These are phyloP conservation scores for Nannospalax galili DNA, from an alignment of 2,113 vertebrate genomes.

Conservation along the genomic window DNA sequence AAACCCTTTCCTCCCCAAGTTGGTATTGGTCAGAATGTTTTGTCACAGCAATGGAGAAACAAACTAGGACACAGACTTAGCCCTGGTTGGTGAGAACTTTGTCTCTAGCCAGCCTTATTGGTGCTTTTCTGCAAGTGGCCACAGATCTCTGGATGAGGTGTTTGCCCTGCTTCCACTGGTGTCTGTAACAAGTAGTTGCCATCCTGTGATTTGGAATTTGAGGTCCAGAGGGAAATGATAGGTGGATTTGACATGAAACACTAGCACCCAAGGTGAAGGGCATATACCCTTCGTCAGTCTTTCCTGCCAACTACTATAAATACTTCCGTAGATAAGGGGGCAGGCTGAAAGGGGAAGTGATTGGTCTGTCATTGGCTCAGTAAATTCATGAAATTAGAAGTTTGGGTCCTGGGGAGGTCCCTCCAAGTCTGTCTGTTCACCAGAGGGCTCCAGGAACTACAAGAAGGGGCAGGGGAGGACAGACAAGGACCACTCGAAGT, in stretches of 20 bases:
- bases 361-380: neutral
- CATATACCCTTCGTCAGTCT: no score
- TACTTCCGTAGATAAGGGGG: neutral
- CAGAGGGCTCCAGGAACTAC: neutral
- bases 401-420: neutral
- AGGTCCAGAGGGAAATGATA: neutral
- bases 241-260: neutral
- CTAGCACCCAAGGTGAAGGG: neutral
- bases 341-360: no score
- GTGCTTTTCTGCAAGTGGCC: neutral
- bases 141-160: neutral
- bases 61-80: no score
- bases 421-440: neutral
- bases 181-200: neutral
- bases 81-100: neutral
- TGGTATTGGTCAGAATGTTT: no score
- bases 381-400: neutral
- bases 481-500: neutral
- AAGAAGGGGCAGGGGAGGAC: no score
- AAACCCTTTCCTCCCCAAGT: no score
- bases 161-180: neutral
- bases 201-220: neutral
- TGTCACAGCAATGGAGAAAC: no score
- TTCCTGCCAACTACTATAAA: neutral
- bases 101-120: neutral